Evolutionary conservation across 2,113 vertebrate genomes (phyloP).

Genomic region (Rhombomys opimus): DNA sequence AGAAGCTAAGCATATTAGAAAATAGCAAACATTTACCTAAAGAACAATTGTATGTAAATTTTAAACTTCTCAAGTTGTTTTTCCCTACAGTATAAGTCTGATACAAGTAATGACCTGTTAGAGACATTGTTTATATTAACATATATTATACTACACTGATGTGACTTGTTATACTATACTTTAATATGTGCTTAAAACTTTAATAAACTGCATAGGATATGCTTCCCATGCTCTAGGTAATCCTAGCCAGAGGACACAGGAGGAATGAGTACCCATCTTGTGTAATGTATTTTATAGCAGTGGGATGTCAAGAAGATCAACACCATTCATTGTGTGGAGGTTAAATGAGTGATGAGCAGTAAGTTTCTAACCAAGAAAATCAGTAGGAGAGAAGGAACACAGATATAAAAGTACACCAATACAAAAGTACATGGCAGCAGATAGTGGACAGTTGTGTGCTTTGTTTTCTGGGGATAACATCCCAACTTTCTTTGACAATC

Average conservation of each 20-base stretch:
- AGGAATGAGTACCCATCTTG: not conserved
- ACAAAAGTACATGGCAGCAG: not conserved
- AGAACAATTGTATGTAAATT: not conserved
- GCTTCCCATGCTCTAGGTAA: not conserved
- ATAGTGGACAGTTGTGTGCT: not conserved
- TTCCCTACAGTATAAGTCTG: not conserved
- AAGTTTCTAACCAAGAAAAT: not conserved
- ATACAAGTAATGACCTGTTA: not conserved
- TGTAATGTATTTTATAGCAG: not conserved
- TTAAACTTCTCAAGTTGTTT: conserved; percentile 4
- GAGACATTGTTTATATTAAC: not conserved
- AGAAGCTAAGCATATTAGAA: not conserved
- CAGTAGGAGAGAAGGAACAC: not conserved
- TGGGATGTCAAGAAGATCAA: not conserved
- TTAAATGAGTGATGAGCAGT: not conserved
- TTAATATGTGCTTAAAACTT: conserved; percentile 40
- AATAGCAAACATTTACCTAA: not conserved
- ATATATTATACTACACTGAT: not conserved
- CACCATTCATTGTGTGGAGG: not conserved
- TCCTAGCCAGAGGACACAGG: not conserved
- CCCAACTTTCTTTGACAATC: not conserved
- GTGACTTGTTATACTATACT: not conserved
- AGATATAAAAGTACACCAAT: not conserved
- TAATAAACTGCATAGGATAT: not conserved
- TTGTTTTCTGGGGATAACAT: not conserved